Evolutionary conservation across 2,888 invertebrate species (phyloP).

Genomic region (Macropis europaea): DNA sequence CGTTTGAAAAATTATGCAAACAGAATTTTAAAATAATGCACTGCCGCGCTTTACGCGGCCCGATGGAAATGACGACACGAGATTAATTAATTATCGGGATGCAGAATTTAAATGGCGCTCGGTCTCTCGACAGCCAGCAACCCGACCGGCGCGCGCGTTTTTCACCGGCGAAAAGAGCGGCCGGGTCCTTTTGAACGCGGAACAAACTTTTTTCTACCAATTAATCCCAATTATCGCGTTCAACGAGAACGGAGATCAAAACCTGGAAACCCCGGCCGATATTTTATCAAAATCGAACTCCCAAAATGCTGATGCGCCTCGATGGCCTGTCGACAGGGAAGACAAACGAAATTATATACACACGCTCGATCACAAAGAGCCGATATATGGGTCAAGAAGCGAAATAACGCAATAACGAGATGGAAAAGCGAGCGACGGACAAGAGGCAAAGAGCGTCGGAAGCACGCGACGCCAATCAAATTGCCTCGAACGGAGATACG

Average conservation of each 20-base stretch:
- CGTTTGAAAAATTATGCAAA: conserved; percentile 63
- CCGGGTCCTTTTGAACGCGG: conserved; percentile 24
- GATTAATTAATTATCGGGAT: conserved; percentile 51
- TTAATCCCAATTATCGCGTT: conserved; percentile 36
- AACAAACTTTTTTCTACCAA: conserved; percentile 45
- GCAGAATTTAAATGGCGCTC: conserved; percentile 48
- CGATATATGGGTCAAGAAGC: conserved; percentile 35
- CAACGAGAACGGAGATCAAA: conserved; percentile 11
- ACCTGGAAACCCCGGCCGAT: not conserved
- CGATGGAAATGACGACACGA: conserved; percentile 53
- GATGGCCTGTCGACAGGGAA: conserved; percentile 6
- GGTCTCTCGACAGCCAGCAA: too few relatives aligned
- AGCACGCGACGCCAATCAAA: conserved; percentile 38
- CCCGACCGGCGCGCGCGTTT: too few relatives aligned
- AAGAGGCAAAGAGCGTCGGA: conserved; percentile 22
- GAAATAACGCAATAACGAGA: conserved; percentile 43
- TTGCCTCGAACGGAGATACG: conserved; percentile 46
- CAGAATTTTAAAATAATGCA: conserved; percentile 58
- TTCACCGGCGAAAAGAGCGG: not conserved
- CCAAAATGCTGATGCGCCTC: too few relatives aligned
- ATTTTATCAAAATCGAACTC: too few relatives aligned
- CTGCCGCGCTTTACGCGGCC: conserved; percentile 36
- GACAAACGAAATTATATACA: conserved; percentile 27
- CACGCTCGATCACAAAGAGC: too few relatives aligned
- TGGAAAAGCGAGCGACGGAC: conserved; percentile 29